These are phyloP conservation scores for Torymus texanus DNA, from an alignment of 2,888 invertebrate species.

Conservation along the genomic window DNA sequence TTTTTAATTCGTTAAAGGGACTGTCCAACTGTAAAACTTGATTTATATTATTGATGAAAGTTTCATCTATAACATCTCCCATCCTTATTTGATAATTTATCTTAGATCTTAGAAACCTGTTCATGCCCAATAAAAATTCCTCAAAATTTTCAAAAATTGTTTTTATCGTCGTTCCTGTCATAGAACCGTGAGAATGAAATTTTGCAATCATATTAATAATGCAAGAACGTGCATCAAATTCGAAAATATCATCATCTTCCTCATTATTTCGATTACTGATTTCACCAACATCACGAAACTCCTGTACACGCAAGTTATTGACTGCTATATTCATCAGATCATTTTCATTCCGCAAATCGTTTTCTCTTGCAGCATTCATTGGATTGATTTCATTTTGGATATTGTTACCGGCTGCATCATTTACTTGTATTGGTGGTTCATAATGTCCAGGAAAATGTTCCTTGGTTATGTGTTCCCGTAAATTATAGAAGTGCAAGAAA, in stretches of 20 bases:
- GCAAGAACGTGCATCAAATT: not conserved
- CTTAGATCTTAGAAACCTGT: not conserved
- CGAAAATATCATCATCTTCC: not conserved
- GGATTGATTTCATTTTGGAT: not conserved
- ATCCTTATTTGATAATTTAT: not conserved
- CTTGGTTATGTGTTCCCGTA: not conserved
- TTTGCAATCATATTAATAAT: not conserved
- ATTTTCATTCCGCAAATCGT: not conserved
- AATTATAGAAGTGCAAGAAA: not conserved
- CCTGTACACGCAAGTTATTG: no score
- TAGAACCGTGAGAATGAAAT: not conserved
- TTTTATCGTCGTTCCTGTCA: not conserved
- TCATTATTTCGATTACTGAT: not conserved
- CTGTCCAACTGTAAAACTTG: not conserved
- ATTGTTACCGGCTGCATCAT: not conserved
- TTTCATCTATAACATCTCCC: not conserved
- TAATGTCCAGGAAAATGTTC: not conserved
- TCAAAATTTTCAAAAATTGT: not conserved
- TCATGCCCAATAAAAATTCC: not conserved
- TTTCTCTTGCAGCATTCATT: not conserved
- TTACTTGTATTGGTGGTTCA: not conserved
- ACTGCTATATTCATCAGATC: no score
- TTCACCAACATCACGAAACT: no score
- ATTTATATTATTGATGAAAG: not conserved
- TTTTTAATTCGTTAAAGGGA: conserved; percentile 4